Base-by-base conservation (phyloP, 2,888 invertebrate species). In the Agrilus mali region DNA sequence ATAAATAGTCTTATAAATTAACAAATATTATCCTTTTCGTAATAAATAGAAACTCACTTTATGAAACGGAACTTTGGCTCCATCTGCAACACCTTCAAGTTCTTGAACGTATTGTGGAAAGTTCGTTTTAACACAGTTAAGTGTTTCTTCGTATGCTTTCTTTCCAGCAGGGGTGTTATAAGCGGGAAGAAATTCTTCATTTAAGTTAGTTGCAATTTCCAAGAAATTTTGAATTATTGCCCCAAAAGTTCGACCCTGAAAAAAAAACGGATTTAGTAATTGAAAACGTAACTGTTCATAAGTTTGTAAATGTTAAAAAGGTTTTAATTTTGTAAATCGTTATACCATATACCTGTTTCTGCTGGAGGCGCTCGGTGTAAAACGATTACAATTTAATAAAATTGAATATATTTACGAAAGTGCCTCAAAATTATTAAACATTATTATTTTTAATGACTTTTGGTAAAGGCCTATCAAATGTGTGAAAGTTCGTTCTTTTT, bases 51-150 rank as follows among this genome's bases (percentile, higher is more conserved):
- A 10, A 35, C 39, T 63, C 63, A 87, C 89, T 77, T 86, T 82
- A 53, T 85, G 68, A 62, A 90, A 90, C 1, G 87, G 82, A 4
- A 90, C 82, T 51, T 79, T 73, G 1, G 89, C 81, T 1, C 92
- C 90, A 59, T 88, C 86, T 7, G 90, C 85, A n/a, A 82, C 76
- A 7, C 90, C 92, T 60, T 85, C 78, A 34, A 92, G 69, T 66
- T 92, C 92, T 47, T 78, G 73, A 2, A 90, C 70, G 58, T 90
- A 90, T 56, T 87, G 84, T 0, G 90, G 89, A 64, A 77, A 89
- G 53, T 80, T 78, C 39, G 71, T 64, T 53, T 76, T 76, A 51
- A 84, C 80, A 48, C 74, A 74, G 4, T 71, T 71, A 36, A 90
- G 68, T 0, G 86, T 87, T 43, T 75, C 79, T 20, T 88, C 83